Base-by-base conservation (phyloP, 2,113 vertebrate species). In the Tenebrosternarchus preto region DNA sequence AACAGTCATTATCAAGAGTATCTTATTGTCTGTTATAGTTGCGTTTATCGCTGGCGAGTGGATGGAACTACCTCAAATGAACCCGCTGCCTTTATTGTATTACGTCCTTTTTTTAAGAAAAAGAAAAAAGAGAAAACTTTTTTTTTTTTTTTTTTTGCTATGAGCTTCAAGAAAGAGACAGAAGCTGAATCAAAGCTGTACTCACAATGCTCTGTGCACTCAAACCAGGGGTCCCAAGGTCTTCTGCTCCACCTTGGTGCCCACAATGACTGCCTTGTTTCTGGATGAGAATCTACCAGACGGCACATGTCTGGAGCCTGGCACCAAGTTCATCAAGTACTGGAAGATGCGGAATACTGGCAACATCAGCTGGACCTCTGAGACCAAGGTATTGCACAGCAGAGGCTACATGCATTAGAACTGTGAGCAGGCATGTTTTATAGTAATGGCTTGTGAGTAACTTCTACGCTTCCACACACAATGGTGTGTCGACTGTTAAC, bases 231-330 rank as follows among this genome's bases (percentile, higher is more conserved):
- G 88, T 90, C 93, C 95, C 66, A 91, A 92, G 90, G 93, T 94
- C 74, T 94, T 94, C 81, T 94, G 93, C 90, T 91, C 94, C 89
- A 92, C 95, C 80, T 88, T 97, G 90, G 94, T 98, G 87, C 95
- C 97, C 85, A 95, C 92, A 16, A 92, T 98, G 79, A 95, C 95
- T 82, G 98, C 98, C 22, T 95, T 96, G 61, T 99, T 99, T 93
- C 95, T 99, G 91, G 98, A 98, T 91, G 98, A 99, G 93, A 99
- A 99, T 90, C 92, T 99, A 88, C 98, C 97, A 77, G 98, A 99
- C 86, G 97, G 97, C 71, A 98, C 95, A 81, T 94, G 89, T 82
- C 91, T 99, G 87, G 94, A 96, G 85, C 96, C 98, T 70, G 96
- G 92, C 82, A 96, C 95, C 88, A 95, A 95, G 91, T 99, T 99